Percentiles rank a stretch among this genome's conserved stretches.
These are phyloP conservation scores for Noctuana brunneofusca DNA, from an alignment of 2,888 invertebrate species.

Conservation along the genomic window DNA sequence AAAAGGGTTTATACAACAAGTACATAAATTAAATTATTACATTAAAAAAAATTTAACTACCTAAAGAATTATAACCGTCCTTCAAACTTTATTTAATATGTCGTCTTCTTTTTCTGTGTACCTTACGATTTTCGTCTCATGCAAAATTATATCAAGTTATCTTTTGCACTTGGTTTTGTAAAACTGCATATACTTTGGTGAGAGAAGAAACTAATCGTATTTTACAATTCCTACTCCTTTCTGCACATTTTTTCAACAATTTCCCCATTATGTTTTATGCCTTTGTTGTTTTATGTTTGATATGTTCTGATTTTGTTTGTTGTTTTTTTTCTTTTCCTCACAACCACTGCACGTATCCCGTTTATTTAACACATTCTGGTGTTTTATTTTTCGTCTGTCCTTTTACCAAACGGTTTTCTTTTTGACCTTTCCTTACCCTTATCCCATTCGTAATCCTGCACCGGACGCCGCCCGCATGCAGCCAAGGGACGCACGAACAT, in stretches of 20 bases:
- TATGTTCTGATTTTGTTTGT: conserved; percentile 81
- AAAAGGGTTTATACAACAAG: too few species aligned
- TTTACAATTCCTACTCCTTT: conserved; percentile 75
- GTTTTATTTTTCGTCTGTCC: conserved; percentile 67
- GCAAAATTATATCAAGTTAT: conserved; percentile 15
- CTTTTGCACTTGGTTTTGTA: conserved; percentile 72
- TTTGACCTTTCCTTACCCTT: conserved; percentile 55
- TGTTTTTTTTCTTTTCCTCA: conserved; percentile 79
- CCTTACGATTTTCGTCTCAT: neutral
- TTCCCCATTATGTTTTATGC: conserved; percentile 55
- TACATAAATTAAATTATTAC: too few species aligned
- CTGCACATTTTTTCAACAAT: conserved; percentile 68
- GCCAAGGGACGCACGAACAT: conserved; percentile 99
- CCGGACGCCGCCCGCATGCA: conserved; percentile 85
- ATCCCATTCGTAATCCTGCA: conserved; percentile 65
- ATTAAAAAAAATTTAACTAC: too few species aligned
- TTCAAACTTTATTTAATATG: neutral
- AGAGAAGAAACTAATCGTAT: conserved; percentile 76
- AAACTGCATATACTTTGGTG: conserved; percentile 67
- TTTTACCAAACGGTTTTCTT: conserved; percentile 75
- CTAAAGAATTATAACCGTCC: too few species aligned
- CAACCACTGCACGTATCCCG: conserved; percentile 77
- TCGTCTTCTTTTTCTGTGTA: neutral
- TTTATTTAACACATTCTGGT: conserved; percentile 67
- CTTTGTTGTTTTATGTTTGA: conserved; percentile 77